Base-by-base conservation (phyloP, 2,797 vertebrate genomes). In the Gallinago solitaria region DNA sequence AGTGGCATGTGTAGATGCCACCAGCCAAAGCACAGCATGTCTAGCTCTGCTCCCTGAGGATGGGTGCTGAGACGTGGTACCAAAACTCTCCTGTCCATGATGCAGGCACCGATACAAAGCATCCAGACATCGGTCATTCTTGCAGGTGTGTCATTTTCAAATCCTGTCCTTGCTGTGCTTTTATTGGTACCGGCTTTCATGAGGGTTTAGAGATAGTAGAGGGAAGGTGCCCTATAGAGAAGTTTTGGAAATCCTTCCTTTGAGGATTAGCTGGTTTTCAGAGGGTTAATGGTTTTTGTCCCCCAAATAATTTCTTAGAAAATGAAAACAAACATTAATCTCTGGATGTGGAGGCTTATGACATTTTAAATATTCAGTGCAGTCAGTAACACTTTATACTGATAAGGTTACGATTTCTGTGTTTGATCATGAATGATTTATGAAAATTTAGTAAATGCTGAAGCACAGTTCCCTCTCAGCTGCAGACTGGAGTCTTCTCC, bases 371-470 rank as follows among this genome's bases (percentile, higher is more conserved):
- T 90, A 91, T 74, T 84, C 83, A 61, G 16, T 87, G 67, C 70
- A 84, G 67, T 82, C 63, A 69, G 64, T 63, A 94, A 54, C 53
- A 65, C 64, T 90, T 91, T 67, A 20, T 63, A 83, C 50, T 89
- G 56, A 84, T 71, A 83, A 68, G 68, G 47, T 39, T 82, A 60
- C 69, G n/a, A 80, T 92, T 95, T 85, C 89, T 93, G 47, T 5
- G n/a, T 94, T 95, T 87, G 87, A 71, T 93, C 69, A 9, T 85
- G 63, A 90, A 48, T 86, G 89, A 91, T 93, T 95, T 74, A 83
- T 93, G 87, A 92, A 91, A 80, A 79, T 88, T 54, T 27, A 60
- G 47, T 86, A 73, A 88, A 90, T 0, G 8, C 18, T 71, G 76
- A 86, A 83, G 51, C 43, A 23, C 16, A 33, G 43, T 60, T 92